Percentiles rank a stretch among this genome's conserved stretches.
Evolutionary conservation across 2,113 vertebrate genomes (phyloP).

Genomic region (Chelonoidis abingdonii): DNA sequence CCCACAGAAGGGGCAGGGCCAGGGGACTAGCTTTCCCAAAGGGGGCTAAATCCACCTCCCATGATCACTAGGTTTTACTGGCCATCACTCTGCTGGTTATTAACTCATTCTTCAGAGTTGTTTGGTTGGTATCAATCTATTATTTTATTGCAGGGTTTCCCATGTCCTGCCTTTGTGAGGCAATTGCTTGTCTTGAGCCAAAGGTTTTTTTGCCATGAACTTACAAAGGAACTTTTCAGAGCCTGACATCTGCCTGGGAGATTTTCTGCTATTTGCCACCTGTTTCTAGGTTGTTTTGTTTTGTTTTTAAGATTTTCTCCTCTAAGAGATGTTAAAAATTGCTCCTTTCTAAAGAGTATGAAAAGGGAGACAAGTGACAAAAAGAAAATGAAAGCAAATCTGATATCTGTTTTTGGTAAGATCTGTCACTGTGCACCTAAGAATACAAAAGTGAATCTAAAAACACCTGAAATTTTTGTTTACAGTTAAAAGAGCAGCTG

Average conservation of each 20-base stretch:
- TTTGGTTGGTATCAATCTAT: accelerated
- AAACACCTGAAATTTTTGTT: not conserved
- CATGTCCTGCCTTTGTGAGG: accelerated
- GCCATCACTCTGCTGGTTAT: accelerated
- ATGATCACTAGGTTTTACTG: not conserved
- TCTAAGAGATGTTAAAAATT: not conserved
- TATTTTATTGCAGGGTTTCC: not conserved
- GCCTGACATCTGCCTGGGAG: not conserved
- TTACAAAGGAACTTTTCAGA: constrained; percentile 2
- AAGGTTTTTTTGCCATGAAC: not conserved
- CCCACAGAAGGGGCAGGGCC: no score
- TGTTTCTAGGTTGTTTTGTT: not conserved
- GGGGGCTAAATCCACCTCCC: no score
- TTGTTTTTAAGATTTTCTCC: not conserved
- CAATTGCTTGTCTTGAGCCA: accelerated
- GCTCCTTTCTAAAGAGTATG: not conserved
- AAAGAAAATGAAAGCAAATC: constrained; percentile 7
- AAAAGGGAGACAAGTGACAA: not conserved
- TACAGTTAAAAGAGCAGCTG: constrained; percentile 33
- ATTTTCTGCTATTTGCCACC: not conserved
- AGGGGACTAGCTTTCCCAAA: no score
- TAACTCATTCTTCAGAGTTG: not conserved
- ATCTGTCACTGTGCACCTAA: not conserved
- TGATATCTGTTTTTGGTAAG: not conserved
- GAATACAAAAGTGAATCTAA: not conserved